Evolutionary conservation across 2,797 vertebrate genomes (phyloP).

Genomic region (Sebastes umbrosus): DNA sequence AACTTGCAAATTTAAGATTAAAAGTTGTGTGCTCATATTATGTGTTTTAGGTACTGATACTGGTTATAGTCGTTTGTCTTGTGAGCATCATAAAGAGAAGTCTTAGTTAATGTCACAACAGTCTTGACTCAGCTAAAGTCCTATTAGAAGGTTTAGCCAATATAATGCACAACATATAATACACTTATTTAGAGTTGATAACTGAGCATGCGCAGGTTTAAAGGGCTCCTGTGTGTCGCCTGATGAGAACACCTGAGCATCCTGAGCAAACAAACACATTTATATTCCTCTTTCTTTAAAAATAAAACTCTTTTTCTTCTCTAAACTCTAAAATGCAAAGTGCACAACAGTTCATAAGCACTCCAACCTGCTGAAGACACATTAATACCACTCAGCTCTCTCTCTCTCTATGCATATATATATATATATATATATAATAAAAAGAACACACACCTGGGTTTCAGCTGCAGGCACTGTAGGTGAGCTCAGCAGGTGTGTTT

Average conservation of each 20-base stretch:
- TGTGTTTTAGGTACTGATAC: no score
- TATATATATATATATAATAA: not conserved
- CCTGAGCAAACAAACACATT: not conserved
- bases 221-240: not conserved
- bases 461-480: slow-evolving; percentile 65
- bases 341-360: not conserved
- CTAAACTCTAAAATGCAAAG: not conserved
- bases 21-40: no score
- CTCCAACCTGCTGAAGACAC: not conserved
- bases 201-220: slow-evolving; percentile 28
- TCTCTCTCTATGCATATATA: no score
- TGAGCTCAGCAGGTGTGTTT: slow-evolving; percentile 28
- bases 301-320: not conserved
- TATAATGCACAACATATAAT: no score
- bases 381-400: not conserved
- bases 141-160: not conserved
- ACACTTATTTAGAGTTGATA: not conserved
- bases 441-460: slow-evolving; percentile 60
- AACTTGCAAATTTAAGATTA: no score
- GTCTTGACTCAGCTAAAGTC: not conserved
- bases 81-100: not conserved
- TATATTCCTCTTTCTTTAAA: no score
- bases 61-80: not conserved
- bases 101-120: not conserved
- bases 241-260: slow-evolving; percentile 37